Base-by-base conservation (phyloP, 2,888 invertebrate genomes). In the Panzeria rudis region DNA sequence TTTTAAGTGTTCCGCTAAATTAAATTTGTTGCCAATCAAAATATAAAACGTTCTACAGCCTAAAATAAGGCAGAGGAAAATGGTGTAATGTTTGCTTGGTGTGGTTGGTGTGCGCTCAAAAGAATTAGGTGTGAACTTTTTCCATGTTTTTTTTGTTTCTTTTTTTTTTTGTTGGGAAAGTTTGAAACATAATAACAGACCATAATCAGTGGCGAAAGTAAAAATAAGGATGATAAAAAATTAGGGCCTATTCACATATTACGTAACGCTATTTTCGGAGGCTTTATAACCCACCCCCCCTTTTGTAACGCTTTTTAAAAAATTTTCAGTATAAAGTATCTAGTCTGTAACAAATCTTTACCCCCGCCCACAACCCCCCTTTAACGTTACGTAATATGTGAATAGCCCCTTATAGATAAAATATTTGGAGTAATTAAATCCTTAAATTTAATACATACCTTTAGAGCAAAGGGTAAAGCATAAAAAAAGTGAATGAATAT, bases 101-200 rank as follows among this genome's bases (percentile, higher is more conserved):
- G 29, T 5, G 29, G 29, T 29, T 29, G 32, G 20, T n/a, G 20
- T 6, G n/a, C n/a, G n/a, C n/a, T 59, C 23, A 41, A 23, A 52
- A 9, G 17, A 78, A 83, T 78, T 83, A 83, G 62, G 68, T 78
- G 68, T 62, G 68, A 73, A 73, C 3, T 50, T 66, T n/a, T n/a
- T n/a, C n/a, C n/a, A n/a, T n/a, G n/a, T n/a, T n/a, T n/a, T n/a
- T n/a, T n/a, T n/a, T n/a, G n/a, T n/a, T n/a, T n/a, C n/a, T n/a
- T n/a, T 77, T 66, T 32, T 25, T 32, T 38, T 0, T 3, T 23
- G 5, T 3, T 20, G 20, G 25, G 29, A 15, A 25, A 15, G 15
- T 1, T 15, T 15, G 17, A 6, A 17, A 20, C 17, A 52, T 23
- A 9, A 52, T 52, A 13, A 54, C 23, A 56, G 11, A 35, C 35